Evolutionary conservation across 1,140 invertebrate species (phyloP), one percentile per base, ranked within the genome.

Genomic region (Rhynchophorus ferrugineus): DNA sequence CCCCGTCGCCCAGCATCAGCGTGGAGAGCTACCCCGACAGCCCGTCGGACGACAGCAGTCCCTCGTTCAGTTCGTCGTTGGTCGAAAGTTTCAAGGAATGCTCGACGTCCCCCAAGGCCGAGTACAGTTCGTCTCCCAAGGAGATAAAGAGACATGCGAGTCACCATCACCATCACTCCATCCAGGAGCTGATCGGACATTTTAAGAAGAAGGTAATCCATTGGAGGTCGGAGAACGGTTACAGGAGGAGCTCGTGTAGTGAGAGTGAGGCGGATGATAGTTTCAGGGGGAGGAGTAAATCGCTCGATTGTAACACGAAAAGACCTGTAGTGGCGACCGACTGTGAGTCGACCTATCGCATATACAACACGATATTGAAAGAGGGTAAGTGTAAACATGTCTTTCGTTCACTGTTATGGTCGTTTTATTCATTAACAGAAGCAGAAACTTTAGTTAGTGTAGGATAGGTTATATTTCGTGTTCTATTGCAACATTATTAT

Each of bases 331-430:
- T 63, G 18, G n/a, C n/a, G n/a, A 61, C 50, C 8, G 87, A 89
- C 62, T 87, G 85, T 64, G 86, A 83, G 33, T 77, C 84, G 7
- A 88, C 86, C 7, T 90, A 90, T 65, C 77, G 80, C 63, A 89
- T 90, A 59, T 90, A 82, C 63, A 85, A 90, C 57, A 75, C 75
- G 41, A 90, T 90, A 54, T 71, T 90, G 1, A 76, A 76, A 73
- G 84, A 89, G 86, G 87, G 87, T 87, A 79, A 72, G 57, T 54
- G 16, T 43, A 42, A 35, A 39, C 13, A 34, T 42, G 14, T 33
- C 24, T 44, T 0, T 44, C 33, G 1, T 44, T 18, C 7, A 7
- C 14, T n/a, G 2, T 16, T 1, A 13, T 37, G 14, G 14, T 7
- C 35, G 17, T 37, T 37, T 16, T 5, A 37, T 16, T 16, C 35